Evolutionary conservation across 2,113 vertebrate genomes (phyloP).

Genomic region (Galemys pyrenaicus): DNA sequence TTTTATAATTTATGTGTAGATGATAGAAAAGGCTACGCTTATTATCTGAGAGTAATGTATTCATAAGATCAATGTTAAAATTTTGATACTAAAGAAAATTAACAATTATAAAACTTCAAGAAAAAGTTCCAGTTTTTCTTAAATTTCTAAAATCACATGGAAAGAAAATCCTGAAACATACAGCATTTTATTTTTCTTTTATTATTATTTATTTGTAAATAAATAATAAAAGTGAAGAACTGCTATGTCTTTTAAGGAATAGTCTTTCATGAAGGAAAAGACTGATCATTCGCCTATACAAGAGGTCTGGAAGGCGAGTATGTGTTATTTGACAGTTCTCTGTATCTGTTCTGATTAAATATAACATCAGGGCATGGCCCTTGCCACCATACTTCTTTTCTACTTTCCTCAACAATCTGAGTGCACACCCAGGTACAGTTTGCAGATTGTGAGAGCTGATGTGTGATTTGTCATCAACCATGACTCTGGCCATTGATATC

Average conservation of each 20-base stretch:
- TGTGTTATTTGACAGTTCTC: neutral
- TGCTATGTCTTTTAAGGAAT: neutral
- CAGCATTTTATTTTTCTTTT: too few relatives aligned
- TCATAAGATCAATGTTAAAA: neutral
- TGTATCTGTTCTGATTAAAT: neutral
- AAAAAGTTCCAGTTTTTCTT: neutral
- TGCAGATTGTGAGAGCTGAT: neutral
- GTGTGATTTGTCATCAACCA: neutral
- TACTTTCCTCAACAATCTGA: neutral
- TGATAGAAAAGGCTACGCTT: neutral
- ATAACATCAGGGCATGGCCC: neutral
- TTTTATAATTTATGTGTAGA: neutral
- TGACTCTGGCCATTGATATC: neutral
- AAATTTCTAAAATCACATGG: neutral
- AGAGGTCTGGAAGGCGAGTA: neutral
- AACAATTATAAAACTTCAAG: neutral
- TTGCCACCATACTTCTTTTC: neutral
- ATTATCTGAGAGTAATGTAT: neutral
- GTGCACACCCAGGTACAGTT: rapidly evolving
- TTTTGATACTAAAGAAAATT: neutral
- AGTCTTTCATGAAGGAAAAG: neutral
- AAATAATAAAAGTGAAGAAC: neutral
- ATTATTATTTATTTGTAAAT: too few relatives aligned
- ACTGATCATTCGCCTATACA: neutral
- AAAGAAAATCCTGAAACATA: neutral